Percentiles rank a stretch among this genome's conserved stretches.
Evolutionary conservation across 2,113 vertebrate genomes (phyloP).

Genomic region (Isurus oxyrinchus): DNA sequence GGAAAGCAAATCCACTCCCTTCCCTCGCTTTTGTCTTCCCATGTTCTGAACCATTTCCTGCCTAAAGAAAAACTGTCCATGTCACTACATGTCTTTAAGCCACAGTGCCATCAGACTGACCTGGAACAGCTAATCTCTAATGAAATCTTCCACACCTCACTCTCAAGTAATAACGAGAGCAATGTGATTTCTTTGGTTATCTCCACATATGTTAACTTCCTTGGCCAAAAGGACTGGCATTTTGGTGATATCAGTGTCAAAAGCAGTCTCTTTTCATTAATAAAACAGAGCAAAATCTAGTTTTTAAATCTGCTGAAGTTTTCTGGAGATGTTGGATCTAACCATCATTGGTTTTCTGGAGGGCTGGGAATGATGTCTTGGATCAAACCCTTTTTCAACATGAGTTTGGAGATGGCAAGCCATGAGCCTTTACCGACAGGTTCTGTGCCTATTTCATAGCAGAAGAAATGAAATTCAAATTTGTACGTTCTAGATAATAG

Average conservation of each 20-base stretch:
- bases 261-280: not conserved
- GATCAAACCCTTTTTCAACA: not conserved
- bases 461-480: not conserved
- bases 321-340: not conserved
- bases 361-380: not conserved
- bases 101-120: not conserved
- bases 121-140: constrained; percentile 12
- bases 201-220: not conserved
- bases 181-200: constrained; percentile 28
- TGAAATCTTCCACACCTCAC: constrained; percentile 25
- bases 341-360: not conserved
- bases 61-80: not conserved
- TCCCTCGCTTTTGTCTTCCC: not conserved
- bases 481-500: not conserved
- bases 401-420: not conserved
- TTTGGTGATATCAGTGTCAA: not conserved
- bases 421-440: not conserved
- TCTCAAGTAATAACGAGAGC: not conserved
- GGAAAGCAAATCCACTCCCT: not conserved
- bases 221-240: not conserved
- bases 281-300: not conserved
- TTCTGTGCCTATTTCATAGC: not conserved
- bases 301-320: not conserved
- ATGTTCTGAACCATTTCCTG: not conserved
- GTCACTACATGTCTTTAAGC: not conserved